Base-by-base conservation (phyloP, 2,797 vertebrate genomes). In the Mus spretus region DNA sequence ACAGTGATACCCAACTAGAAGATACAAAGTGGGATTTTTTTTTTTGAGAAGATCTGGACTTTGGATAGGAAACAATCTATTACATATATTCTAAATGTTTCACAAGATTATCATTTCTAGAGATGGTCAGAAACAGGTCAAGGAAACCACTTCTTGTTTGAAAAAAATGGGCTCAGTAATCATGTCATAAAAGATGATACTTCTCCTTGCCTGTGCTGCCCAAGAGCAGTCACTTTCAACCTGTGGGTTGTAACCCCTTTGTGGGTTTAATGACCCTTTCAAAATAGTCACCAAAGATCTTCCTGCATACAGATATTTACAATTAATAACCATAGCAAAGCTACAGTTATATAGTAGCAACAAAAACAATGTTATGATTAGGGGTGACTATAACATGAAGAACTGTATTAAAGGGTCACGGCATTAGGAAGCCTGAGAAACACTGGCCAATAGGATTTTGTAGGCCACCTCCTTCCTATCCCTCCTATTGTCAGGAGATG, bases 31-130 rank as follows among this genome's bases (percentile, higher is more conserved):
- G 72, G 75, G 96, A 61, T 96, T 88, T 80, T 70, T 70, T 70
- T 72, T 72, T 74, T 89, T 50, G 72, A 94, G 96, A 96, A 96
- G 72, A 93, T 83, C 90, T 87, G 50, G 82, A 97, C 75, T 98
- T 97, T 97, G 95, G 85, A 92, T 77, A 97, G 90, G 9, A 77
- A 84, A 61, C 44, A 96, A 95, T 98, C 65, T 65, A 92, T 93
- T 92, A 15, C 88, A 94, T 2, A 14, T 94, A 10, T 96, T 97
- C 57, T 87, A 95, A 89, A 50, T 57, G 65, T 97, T 67, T n/a
- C 65, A 47, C 90, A 95, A 81, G 10, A 79, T 80, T 97, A 93
- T 92, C 96, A 93, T 95, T 97, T 97, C 93, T 95, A 83, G 85
- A 40, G 61, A 7, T 65, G 15, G 96, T 88, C 97, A 95, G 79